Percentiles rank a stretch among this genome's conserved stretches.
These are phyloP conservation scores for Ornithoptera alexandrae DNA, from an alignment of 2,888 invertebrate genomes.

Conservation along the genomic window DNA sequence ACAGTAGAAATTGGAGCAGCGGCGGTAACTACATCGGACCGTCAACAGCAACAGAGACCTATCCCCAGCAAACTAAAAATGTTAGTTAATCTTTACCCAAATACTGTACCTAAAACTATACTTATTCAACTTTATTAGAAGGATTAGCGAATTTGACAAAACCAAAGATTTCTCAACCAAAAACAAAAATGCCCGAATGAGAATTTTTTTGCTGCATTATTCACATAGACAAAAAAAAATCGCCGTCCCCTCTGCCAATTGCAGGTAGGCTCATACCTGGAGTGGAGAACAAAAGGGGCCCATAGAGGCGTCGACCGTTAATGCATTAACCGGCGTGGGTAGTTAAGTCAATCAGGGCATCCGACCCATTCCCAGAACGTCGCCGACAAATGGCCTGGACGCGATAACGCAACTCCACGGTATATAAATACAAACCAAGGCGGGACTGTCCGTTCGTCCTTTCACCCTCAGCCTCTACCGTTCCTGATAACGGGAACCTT, in stretches of 20 bases:
- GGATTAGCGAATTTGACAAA: background rate
- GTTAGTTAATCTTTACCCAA: too few relatives aligned
- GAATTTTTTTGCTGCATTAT: constrained; percentile 40
- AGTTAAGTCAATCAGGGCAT: constrained; percentile 77
- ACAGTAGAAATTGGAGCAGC: too few relatives aligned
- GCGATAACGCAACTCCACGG: constrained; percentile 55
- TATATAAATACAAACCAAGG: constrained; percentile 43
- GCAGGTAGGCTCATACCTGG: constrained; percentile 72
- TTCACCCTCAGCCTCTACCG: constrained; percentile 57
- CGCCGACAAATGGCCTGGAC: constrained; percentile 70
- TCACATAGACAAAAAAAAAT: constrained; percentile 31
- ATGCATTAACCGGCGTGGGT: constrained; percentile 75
- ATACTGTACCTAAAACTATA: too few relatives aligned
- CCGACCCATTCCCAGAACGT: constrained; percentile 78
- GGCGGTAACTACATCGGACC: too few relatives aligned
- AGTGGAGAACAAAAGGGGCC: constrained; percentile 72
- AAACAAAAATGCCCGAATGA: constrained; percentile 58
- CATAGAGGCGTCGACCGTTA: constrained; percentile 68
- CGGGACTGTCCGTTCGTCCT: constrained; percentile 55
- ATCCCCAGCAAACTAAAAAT: too few relatives aligned
- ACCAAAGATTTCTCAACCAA: constrained; percentile 14
- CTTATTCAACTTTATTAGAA: background rate
- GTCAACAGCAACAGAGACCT: background rate
- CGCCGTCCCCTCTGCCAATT: constrained; percentile 48
- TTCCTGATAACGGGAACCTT: constrained; percentile 68